A percentile compares a stretch with the other conserved stretches of the same genome.
Evolutionary conservation across 2,888 invertebrate species (phyloP).

Genomic region (Callimorpha dominula): DNA sequence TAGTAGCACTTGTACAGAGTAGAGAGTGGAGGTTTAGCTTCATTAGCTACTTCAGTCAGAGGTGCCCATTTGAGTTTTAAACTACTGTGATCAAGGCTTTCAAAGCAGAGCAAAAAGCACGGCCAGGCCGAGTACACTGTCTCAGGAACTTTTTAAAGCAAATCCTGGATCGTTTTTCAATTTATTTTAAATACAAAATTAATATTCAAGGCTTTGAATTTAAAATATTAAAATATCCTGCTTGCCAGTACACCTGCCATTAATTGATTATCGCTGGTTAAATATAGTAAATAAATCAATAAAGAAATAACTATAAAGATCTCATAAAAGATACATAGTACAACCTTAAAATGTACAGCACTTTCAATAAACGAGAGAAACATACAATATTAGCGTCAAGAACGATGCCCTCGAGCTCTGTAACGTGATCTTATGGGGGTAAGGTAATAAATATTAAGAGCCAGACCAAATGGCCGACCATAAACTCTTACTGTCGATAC

Average conservation of each 20-base stretch:
- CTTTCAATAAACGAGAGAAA: conserved; percentile 17
- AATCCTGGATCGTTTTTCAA: no score
- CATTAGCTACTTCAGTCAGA: no score
- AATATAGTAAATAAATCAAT: conserved; percentile 6
- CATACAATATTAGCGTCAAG: conserved; percentile 29
- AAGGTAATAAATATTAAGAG: conserved; percentile 32
- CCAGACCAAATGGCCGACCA: conserved; percentile 21
- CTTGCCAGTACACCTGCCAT: not conserved
- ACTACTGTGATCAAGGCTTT: no score
- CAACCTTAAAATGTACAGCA: conserved; percentile 13
- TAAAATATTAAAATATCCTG: not conserved
- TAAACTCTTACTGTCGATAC: conserved; percentile 37
- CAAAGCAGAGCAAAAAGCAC: no score
- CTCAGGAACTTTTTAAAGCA: no score
- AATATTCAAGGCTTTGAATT: not conserved
- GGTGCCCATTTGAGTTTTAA: no score
- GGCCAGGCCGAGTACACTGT: no score
- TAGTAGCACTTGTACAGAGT: no score
- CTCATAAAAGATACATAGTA: conserved; percentile 12
- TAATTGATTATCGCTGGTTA: not conserved
- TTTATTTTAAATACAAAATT: no score
- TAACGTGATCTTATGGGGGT: conserved; percentile 23
- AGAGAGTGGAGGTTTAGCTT: no score
- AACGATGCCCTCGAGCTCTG: conserved; percentile 23
- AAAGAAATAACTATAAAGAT: conserved; percentile 23